Conservation (phyloP, 1,140 invertebrate species). For the Brachionus koreanus region DNA sequence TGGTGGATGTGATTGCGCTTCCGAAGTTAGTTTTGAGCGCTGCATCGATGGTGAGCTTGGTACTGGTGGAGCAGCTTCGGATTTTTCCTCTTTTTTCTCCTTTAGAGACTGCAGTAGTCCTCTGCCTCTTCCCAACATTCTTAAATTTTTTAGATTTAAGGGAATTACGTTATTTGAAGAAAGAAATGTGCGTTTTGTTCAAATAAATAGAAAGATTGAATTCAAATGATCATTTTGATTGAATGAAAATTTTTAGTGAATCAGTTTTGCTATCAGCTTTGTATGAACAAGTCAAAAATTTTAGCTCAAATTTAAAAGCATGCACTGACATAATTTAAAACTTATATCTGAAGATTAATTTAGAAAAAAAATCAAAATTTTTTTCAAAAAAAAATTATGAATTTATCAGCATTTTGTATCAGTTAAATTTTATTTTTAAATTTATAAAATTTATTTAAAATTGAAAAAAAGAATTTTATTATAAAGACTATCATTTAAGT, state of each 20-base stretch:
- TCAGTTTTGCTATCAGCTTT: neutral
- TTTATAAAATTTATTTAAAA: too few species aligned
- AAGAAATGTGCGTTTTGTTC: neutral
- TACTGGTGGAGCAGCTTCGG: neutral
- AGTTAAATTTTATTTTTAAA: too few species aligned
- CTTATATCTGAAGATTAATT: neutral
- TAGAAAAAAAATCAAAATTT: neutral
- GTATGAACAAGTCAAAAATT: neutral
- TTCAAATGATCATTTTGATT: neutral
- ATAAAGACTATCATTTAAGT: too few species aligned
- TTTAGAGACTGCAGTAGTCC: conserved; percentile 15
- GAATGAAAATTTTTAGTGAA: neutral
- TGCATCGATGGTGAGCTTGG: neutral
- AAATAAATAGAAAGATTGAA: neutral
- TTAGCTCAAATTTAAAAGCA: neutral
- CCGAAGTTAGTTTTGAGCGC: neutral
- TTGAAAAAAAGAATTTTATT: too few species aligned
- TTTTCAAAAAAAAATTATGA: neutral
- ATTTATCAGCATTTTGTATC: too few species aligned
- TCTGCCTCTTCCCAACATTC: conserved; percentile 8
- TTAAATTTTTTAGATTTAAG: conserved; percentile 3
- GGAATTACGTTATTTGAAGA: conserved; percentile 21
- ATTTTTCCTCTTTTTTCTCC: conserved; percentile 38
- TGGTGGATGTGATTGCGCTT: neutral
- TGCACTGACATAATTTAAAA: conserved; percentile 14